These are phyloP conservation scores for Phocides pigmalion DNA, from an alignment of 1,140 invertebrate species.

Conservation along the genomic window DNA sequence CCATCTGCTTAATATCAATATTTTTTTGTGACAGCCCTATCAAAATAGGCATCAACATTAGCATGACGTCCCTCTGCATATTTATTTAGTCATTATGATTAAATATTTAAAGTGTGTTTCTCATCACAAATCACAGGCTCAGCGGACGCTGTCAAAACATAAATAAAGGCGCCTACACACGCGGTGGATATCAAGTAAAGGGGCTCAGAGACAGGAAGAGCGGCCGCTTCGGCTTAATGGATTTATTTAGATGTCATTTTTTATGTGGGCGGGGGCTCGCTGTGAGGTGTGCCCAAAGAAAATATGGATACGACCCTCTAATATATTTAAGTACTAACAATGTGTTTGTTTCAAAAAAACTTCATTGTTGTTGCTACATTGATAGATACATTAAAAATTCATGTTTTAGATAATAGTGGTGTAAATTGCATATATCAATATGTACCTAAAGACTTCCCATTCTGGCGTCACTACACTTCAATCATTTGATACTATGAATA, in stretches of 20 bases:
- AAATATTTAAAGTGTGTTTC: constrained; percentile 65
- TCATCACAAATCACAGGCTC: constrained; percentile 69
- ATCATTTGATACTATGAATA: no score
- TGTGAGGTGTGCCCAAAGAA: constrained; percentile 54
- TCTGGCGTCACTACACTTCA: no score
- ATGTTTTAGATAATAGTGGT: no score
- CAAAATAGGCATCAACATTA: constrained; percentile 20
- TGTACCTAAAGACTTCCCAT: no score
- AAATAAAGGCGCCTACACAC: constrained; percentile 76
- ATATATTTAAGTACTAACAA: constrained; percentile 15
- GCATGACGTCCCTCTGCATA: constrained; percentile 13
- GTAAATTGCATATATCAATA: no score
- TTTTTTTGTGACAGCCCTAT: background rate
- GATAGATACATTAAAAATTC: no score
- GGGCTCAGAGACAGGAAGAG: constrained; percentile 73
- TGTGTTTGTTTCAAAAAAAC: no score
- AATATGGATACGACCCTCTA: constrained; percentile 53
- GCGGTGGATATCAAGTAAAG: constrained; percentile 63
- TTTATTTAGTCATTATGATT: constrained; percentile 28
- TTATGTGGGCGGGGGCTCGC: constrained; percentile 80
- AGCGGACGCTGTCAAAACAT: constrained; percentile 67
- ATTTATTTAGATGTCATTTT: constrained; percentile 84
- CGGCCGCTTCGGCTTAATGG: constrained; percentile 66
- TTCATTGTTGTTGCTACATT: no score
- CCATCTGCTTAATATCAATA: no score